phyloP scores from a whole-genome alignment of 1,140 invertebrate genomes.

The Spodoptera frugiperda region DNA sequence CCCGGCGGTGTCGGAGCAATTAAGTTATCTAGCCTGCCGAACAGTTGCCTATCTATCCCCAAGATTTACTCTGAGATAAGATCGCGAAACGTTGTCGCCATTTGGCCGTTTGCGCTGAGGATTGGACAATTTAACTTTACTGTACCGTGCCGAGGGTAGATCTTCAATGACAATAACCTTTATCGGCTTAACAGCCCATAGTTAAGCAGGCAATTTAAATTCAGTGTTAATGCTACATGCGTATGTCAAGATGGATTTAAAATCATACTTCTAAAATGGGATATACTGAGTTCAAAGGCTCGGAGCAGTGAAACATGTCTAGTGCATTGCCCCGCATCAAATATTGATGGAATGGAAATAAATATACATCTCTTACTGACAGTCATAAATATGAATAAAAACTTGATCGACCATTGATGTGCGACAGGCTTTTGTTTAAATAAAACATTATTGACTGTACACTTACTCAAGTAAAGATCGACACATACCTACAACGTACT shows the following conservation, averaged over 20 bases:
- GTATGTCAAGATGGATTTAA: conserved; percentile 65
- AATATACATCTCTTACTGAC: not conserved
- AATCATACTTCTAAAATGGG: conserved; percentile 62
- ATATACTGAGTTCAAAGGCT: conserved; percentile 51
- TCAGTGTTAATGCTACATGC: conserved; percentile 59
- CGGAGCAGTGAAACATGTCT: conserved; percentile 31
- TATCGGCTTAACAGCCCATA: conserved; percentile 69
- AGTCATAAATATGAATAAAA: conserved; percentile 21
- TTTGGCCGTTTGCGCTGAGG: conserved; percentile 74
- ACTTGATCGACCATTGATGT: conserved; percentile 14
- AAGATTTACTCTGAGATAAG: conserved; percentile 80
- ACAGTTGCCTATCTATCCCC: conserved; percentile 67
- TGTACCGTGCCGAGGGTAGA: conserved; percentile 62
- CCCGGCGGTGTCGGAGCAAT: conserved; percentile 67
- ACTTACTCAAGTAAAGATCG: too few relatives aligned
- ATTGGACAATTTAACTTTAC: conserved; percentile 78
- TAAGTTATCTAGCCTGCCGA: conserved; percentile 74
- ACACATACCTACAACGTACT: too few relatives aligned
- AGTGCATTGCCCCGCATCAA: conserved; percentile 29
- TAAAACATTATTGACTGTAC: too few relatives aligned
- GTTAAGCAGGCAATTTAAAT: conserved; percentile 78
- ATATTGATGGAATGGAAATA: conserved; percentile 29
- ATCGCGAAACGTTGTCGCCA: conserved; percentile 80
- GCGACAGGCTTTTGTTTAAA: conserved; percentile 12
- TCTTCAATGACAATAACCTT: conserved; percentile 76